phyloP scores from a whole-genome alignment of 2,888 invertebrate species.

The Rotaria magnacalcarata region DNA sequence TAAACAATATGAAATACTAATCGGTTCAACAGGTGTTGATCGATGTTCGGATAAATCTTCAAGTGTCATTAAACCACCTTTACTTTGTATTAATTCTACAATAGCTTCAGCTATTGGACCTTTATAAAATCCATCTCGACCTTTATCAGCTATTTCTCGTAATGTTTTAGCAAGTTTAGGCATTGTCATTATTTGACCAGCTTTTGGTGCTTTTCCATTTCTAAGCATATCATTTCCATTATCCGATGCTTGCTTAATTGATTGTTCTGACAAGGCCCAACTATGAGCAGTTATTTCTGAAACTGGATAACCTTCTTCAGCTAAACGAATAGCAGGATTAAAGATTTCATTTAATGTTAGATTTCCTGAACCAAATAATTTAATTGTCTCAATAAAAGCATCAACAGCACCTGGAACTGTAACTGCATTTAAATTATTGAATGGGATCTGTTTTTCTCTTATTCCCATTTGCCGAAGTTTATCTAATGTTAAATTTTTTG shows the following conservation, averaged over 20 bases:
- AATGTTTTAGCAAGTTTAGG: constrained; percentile 52
- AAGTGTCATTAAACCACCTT: constrained; percentile 53
- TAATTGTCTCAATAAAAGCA: constrained; percentile 52
- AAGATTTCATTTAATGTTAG: constrained; percentile 52
- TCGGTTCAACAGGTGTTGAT: constrained; percentile 52
- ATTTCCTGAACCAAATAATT: constrained; percentile 55
- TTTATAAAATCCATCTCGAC: constrained; percentile 54
- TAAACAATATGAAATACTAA: constrained; percentile 48
- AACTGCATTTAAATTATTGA: too few relatives aligned
- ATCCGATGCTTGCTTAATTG: constrained; percentile 50
- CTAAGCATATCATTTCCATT: constrained; percentile 55
- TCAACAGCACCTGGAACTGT: too few relatives aligned
- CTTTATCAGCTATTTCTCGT: constrained; percentile 51
- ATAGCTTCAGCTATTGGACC: constrained; percentile 54
- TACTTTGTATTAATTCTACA: constrained; percentile 51
- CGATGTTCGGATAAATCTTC: constrained; percentile 54
- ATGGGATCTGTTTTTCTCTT: too few relatives aligned
- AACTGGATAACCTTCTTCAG: constrained; percentile 56
- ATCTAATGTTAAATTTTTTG: too few relatives aligned
- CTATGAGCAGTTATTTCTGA: not conserved
- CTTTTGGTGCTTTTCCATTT: constrained; percentile 54
- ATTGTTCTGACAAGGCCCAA: not conserved
- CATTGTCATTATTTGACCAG: constrained; percentile 56
- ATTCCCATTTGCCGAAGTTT: too few relatives aligned
- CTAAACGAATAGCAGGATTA: constrained; percentile 53